Evolutionary conservation across 2,797 vertebrate species (phyloP).

Genomic region (Chromis chromis): DNA sequence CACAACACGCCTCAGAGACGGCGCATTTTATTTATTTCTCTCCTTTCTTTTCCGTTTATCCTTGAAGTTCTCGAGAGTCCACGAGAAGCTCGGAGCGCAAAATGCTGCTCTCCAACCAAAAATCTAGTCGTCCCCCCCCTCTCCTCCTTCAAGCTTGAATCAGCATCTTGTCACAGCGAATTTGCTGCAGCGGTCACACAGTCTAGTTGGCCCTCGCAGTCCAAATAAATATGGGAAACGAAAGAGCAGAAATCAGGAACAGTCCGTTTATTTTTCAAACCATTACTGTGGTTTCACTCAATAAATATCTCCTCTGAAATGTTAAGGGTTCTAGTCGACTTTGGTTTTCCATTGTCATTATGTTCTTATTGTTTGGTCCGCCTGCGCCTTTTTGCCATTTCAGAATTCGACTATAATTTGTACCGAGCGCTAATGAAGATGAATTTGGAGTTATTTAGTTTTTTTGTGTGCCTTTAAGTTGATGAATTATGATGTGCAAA

Average conservation of each 20-base stretch:
- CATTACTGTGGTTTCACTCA: conserved; percentile 74
- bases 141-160: conserved; percentile 51
- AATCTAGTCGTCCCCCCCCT: not conserved
- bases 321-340: conserved; percentile 61
- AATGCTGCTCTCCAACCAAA: conserved; percentile 19
- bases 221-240: conserved; percentile 73
- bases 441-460: conserved; percentile 33
- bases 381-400: conserved; percentile 39
- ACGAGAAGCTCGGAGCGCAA: not conserved
- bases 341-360: conserved; percentile 76
- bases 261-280: conserved; percentile 68
- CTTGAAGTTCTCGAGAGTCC: conserved; percentile 24
- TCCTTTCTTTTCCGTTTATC: conserved; percentile 28
- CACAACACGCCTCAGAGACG: conserved; percentile 7
- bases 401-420: conserved; percentile 25
- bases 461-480: conserved; percentile 23
- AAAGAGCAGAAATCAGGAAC: conserved; percentile 61
- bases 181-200: conserved; percentile 54
- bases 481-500: conserved; percentile 18
- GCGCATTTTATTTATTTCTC: conserved; percentile 8
- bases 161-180: conserved; percentile 67
- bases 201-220: conserved; percentile 48
- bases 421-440: conserved; percentile 38
- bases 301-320: conserved; percentile 70
- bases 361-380: conserved; percentile 66